Evolutionary conservation across 1,140 invertebrate genomes (phyloP), one percentile per base, ranked within the genome.

Genomic region (Nebria ingens): DNA sequence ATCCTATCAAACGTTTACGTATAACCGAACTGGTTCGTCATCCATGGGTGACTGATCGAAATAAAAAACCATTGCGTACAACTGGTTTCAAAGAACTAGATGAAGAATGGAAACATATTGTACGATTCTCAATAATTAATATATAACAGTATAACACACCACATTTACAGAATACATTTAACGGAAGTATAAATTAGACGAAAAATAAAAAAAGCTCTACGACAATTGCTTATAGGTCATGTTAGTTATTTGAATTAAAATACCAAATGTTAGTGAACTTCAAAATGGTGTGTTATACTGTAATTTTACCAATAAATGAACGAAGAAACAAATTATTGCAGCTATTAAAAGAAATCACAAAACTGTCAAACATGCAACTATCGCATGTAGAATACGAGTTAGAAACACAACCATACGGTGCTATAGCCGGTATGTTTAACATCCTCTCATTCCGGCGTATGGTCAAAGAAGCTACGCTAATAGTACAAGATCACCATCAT

Each of bases 21-120:
- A 62, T 65, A 9, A 60, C 58, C 11, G 64, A 70, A 29, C 53
- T 71, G 38, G 17, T 64, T 11, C 38, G 60, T 19, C 67, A 70
- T 63, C 62, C 67, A 4, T 71, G 67, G 66, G 60, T 70, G 12
- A 70, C 68, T 2, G 68, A 71, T 6, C 69, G 65, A 19, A 68
- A 68, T 9, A 59, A 54, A n/a, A 65, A 61, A 51, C 25, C 60
- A 6, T 56, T 71, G 13, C 59, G 62, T 40, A 56, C 58, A 0
- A 64, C 68, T 61, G 64, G 65, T 2, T 19, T 64, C 11, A 64
- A 63, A 53, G 59, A 56, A 42, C 29, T 69, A 22, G 62, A 65
- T 51, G 51, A 58, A 19, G 22, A 54, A 2, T 51, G 29, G 21
- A 58, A 62, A 52, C 54, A 38, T 12, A 56, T 58, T 29, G 59